Evolutionary conservation across 2,113 vertebrate species (phyloP).

Genomic region (Cyphomyrus plagiostoma): DNA sequence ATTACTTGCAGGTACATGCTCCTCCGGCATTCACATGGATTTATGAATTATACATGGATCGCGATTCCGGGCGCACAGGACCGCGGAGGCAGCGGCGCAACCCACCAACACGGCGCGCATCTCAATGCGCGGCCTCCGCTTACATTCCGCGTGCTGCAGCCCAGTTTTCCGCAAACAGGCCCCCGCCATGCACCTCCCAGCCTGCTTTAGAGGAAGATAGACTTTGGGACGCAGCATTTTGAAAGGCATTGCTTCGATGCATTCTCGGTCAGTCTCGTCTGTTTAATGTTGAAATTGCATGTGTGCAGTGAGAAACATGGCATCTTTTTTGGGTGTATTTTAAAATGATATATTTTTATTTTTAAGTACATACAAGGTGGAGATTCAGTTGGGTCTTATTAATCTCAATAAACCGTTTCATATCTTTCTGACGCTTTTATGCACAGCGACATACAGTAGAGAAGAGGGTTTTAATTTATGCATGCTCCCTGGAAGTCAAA

Average conservation of each 20-base stretch:
- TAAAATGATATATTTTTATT: conserved; percentile 18
- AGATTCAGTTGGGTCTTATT: neutral
- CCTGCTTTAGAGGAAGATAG: neutral
- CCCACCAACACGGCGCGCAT: neutral
- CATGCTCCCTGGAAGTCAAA: neutral
- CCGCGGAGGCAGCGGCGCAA: neutral
- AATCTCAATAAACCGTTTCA: neutral
- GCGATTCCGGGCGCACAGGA: conserved; percentile 13
- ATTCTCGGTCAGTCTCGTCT: neutral
- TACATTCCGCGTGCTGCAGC: neutral
- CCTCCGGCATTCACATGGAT: conserved; percentile 31
- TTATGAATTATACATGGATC: conserved; percentile 43
- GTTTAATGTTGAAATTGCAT: neutral
- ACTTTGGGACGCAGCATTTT: neutral
- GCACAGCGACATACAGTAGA: neutral
- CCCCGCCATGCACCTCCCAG: neutral
- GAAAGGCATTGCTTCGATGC: neutral
- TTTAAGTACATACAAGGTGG: neutral
- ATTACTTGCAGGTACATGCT: conserved; percentile 38
- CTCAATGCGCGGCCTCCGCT: neutral
- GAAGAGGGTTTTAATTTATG: neutral
- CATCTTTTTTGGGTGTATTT: neutral
- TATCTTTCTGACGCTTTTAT: neutral
- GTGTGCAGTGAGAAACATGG: neutral
- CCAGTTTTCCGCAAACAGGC: neutral